Evolutionary conservation across 2,888 invertebrate genomes (phyloP).

Genomic region (Hyposoter didymator): DNA sequence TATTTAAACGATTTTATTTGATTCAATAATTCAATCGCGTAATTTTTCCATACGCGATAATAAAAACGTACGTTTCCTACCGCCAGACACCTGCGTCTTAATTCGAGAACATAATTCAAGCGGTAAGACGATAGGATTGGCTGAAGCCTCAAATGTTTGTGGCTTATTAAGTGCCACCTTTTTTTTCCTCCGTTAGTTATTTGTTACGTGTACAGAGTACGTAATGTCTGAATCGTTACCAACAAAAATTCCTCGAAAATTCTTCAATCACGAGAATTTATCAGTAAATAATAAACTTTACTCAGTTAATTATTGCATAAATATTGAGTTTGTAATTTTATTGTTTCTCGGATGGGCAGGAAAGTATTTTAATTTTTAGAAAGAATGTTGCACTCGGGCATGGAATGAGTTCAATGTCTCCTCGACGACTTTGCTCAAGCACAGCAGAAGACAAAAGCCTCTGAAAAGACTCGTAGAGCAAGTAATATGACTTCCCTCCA

Average conservation of each 20-base stretch:
- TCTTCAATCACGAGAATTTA: not conserved
- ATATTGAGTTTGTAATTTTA: not conserved
- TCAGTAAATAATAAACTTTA: not conserved
- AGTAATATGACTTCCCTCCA: slow-evolving; percentile 61
- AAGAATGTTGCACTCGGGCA: slow-evolving; percentile 76
- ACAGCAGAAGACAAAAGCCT: slow-evolving; percentile 72
- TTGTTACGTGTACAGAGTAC: not conserved
- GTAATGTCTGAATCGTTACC: not conserved
- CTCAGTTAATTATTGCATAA: not conserved
- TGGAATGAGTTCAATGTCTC: slow-evolving; percentile 68
- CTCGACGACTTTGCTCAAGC: slow-evolving; percentile 59
- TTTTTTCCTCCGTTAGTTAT: not conserved
- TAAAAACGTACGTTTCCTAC: slow-evolving; percentile 52
- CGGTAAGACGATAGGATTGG: slow-evolving; percentile 55
- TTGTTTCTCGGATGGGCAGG: not conserved
- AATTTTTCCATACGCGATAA: not conserved
- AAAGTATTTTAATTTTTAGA: slow-evolving; percentile 67
- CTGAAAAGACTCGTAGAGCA: slow-evolving; percentile 70
- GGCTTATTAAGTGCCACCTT: slow-evolving; percentile 23
- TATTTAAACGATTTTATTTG: not conserved
- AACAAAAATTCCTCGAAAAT: not conserved
- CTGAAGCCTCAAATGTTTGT: slow-evolving; percentile 60
- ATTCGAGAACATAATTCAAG: slow-evolving; percentile 50
- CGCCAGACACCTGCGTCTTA: slow-evolving; percentile 15
- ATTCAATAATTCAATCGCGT: not conserved